phyloP scores from a whole-genome alignment of 2,113 vertebrate genomes.

The Ibidorhyncha struthersii region DNA sequence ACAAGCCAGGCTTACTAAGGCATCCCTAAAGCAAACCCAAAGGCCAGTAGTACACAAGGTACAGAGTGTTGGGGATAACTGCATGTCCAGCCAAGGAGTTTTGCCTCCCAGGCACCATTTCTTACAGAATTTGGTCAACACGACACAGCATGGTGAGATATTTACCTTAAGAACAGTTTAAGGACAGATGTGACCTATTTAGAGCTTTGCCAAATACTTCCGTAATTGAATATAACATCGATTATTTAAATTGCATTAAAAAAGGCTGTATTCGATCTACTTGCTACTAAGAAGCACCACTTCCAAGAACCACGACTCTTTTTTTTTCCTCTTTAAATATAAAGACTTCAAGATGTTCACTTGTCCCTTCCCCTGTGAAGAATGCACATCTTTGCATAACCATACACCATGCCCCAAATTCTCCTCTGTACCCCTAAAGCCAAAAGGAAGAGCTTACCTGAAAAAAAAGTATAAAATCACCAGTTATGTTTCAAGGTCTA shows the following conservation, averaged over 20 bases:
- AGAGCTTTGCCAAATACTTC: constrained; percentile 41
- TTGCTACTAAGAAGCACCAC: not conserved
- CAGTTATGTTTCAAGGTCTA: not conserved
- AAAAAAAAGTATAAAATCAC: not conserved
- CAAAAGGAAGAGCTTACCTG: not conserved
- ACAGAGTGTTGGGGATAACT: not conserved
- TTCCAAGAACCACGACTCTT: not conserved
- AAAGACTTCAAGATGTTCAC: constrained; percentile 16
- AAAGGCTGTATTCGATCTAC: not conserved
- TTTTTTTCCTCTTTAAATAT: not conserved
- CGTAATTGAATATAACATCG: constrained; percentile 9
- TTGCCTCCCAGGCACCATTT: not conserved
- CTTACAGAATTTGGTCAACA: not conserved
- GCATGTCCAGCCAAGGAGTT: not conserved
- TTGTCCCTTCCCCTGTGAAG: not conserved
- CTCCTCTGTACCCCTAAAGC: not conserved
- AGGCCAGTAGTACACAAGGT: fast-evolving
- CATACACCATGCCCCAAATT: not conserved
- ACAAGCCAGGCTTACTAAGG: not conserved
- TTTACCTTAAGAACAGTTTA: constrained; percentile 19
- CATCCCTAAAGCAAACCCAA: not conserved
- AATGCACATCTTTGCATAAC: not conserved
- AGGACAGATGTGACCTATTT: constrained; percentile 52
- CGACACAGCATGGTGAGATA: not conserved
- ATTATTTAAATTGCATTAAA: constrained; percentile 31